Base-by-base conservation (phyloP, 2,888 invertebrate species). In the Dorcus hopei region DNA sequence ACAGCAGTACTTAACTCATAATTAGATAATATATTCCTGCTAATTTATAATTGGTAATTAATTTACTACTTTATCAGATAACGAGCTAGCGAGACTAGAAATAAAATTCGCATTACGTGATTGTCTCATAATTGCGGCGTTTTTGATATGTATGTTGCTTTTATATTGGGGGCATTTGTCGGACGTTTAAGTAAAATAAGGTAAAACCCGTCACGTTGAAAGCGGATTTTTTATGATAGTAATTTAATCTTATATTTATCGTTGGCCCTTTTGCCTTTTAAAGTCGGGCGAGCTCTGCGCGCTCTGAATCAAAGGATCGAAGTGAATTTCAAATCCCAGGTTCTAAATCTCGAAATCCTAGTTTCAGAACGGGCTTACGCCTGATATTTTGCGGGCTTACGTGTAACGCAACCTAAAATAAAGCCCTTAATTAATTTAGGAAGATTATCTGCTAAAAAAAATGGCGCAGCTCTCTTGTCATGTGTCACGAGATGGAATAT, bases 261-360 rank as follows among this genome's bases (percentile, higher is more conserved):
- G 45, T 4, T 9, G 23, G 45, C 45, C 45, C 45, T 45, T 45
- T 23, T 11, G 45, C 45, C 45, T 11, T 23, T 23, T 45, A 45
- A 45, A 45, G 19, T 45, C 14, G 45, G 45, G 14, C 45, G 45
- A 45, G 45, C 26, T 45, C 45, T 42, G 11, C 23, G 38, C 43
- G 38, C 42, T 43, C 45, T 50, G 51, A 50, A 56, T 56, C 56
- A 50, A 56, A 56, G 56, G 49, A 56, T 56, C 56, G 56, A 56
- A 56, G 56, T 56, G 56, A 56, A 56, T 56, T 56, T 50, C 56
- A 43, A 56, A 56, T 50, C 51, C 56, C 51, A 26, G 48, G 47
- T 9, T 51, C 51, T 23, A 51, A 56, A 56, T 51, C 51, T 51
- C 56, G 26, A 56, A 47, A 56, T 56, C 56, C 56, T 19, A 51